Evolutionary conservation across 2,888 invertebrate species (phyloP).

Genomic region (Melanotus villosus): DNA sequence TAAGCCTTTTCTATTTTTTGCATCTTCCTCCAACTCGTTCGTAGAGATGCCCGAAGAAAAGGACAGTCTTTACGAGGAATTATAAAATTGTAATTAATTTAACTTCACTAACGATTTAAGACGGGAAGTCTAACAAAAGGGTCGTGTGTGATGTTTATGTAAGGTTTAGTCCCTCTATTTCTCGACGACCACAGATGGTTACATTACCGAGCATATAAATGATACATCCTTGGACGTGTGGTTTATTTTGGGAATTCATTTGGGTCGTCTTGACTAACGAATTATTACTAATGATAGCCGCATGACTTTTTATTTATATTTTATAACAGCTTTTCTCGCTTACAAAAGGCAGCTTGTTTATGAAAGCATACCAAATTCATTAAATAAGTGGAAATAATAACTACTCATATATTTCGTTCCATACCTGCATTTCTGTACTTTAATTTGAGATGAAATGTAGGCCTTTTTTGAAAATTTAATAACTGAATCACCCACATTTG

Average conservation of each 20-base stretch:
- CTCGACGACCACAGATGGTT: constrained; percentile 57
- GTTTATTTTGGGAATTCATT: constrained; percentile 6
- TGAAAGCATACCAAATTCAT: no score
- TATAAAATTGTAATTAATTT: constrained; percentile 61
- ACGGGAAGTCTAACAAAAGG: constrained; percentile 62
- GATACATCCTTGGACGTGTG: constrained; percentile 24
- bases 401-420: no score
- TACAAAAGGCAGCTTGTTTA: no score
- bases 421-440: no score
- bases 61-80: constrained; percentile 37
- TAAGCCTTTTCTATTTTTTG: constrained; percentile 37
- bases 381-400: no score
- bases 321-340: not conserved
- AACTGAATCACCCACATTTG: no score
- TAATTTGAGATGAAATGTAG: not conserved
- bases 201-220: constrained; percentile 53
- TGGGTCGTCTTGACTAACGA: no score
- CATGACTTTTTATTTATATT: not conserved
- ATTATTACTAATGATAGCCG: constrained; percentile 5
- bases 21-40: constrained; percentile 27
- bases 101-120: constrained; percentile 61
- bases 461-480: no score
- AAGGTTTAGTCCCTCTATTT: constrained; percentile 36
- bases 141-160: constrained; percentile 55
- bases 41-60: constrained; percentile 23